Conservation (phyloP, 2,888 invertebrate species). For the Pandemis corylana region DNA sequence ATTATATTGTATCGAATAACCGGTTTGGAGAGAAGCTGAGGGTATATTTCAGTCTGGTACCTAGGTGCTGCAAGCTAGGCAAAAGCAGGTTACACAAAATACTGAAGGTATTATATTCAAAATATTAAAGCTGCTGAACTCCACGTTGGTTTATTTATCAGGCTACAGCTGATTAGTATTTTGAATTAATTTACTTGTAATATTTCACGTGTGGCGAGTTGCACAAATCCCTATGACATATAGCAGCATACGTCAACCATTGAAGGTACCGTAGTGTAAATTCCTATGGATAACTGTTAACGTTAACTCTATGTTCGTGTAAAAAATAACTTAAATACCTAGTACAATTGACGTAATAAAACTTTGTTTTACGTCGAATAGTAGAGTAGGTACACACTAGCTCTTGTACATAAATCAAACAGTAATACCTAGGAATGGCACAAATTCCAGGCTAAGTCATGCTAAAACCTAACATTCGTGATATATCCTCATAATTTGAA, state of each 20-base stretch:
- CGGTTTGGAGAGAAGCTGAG: slow-evolving; percentile 17
- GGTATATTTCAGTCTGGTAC: background rate
- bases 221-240: no score
- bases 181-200: no score
- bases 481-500: slow-evolving; percentile 19
- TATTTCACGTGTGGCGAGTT: no score
- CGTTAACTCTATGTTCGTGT: background rate
- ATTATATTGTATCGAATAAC: slow-evolving; percentile 43
- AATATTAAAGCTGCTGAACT: no score
- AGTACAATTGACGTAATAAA: background rate
- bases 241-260: background rate
- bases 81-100: background rate
- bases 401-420: background rate
- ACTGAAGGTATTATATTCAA: no score
- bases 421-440: background rate
- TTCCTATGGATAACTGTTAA: no score
- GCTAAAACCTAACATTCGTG: slow-evolving; percentile 24
- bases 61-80: background rate
- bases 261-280: background rate
- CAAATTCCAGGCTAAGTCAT: background rate
- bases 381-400: background rate
- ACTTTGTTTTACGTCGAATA: background rate
- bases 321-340: background rate
- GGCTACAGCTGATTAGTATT: no score
- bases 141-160: no score